A percentile compares a stretch with the other conserved stretches of the same genome.
phyloP scores from a whole-genome alignment of 2,888 invertebrate species.

The Apocheima hispidaria region DNA sequence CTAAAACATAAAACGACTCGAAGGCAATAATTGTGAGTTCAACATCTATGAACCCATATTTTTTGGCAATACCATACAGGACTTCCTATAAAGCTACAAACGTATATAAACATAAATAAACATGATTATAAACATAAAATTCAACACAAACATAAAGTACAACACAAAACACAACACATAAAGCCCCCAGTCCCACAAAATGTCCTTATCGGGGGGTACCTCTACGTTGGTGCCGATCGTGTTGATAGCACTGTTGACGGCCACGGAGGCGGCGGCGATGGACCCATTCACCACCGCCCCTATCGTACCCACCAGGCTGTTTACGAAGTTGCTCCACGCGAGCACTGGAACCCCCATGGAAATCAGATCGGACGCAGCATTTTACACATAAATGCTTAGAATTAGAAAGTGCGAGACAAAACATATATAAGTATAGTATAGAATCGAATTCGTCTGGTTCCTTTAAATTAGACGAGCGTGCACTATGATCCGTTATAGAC shows the following conservation, averaged over 20 bases:
- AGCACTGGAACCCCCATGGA: conserved; percentile 59
- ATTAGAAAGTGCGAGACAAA: not conserved
- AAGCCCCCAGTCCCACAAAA: conserved; percentile 13
- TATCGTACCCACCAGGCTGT: conserved; percentile 65
- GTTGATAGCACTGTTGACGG: conserved; percentile 73
- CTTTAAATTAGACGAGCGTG: too few species aligned
- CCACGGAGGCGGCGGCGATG: conserved; percentile 61
- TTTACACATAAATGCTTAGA: too few species aligned
- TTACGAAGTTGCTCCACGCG: conserved; percentile 73
- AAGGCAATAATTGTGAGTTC: too few species aligned
- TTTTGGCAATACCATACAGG: too few species aligned
- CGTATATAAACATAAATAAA: too few species aligned
- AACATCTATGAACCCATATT: too few species aligned
- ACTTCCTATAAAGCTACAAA: too few species aligned
- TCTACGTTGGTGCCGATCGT: conserved; percentile 75
- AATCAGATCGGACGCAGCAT: not conserved
- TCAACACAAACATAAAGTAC: conserved; percentile 13
- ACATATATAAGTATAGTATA: too few species aligned
- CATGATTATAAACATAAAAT: conserved; percentile 10
- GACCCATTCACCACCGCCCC: conserved; percentile 70
- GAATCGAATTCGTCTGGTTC: too few species aligned
- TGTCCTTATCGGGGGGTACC: conserved; percentile 57
- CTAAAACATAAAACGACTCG: too few species aligned
- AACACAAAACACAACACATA: conserved; percentile 36
- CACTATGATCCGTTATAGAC: too few species aligned